Evolutionary conservation across 2,888 invertebrate genomes (phyloP), one percentile per base, ranked within the genome.

Genomic region (Plebejus melissa): DNA sequence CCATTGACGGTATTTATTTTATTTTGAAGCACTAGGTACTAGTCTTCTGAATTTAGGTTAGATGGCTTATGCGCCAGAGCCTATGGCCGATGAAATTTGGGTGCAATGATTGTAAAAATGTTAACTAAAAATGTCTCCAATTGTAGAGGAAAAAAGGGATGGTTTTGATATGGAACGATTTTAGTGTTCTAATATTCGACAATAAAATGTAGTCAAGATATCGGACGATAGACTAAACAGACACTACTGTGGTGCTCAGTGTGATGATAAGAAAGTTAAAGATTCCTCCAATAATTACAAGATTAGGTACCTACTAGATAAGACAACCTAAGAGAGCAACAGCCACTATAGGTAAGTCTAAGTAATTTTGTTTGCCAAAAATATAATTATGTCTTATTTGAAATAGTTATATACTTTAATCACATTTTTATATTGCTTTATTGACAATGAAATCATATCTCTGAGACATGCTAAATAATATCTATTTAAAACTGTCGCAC

Each of bases 281-380:
- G 28, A 46, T 69, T 60, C 71, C 74, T 60, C 74, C 74, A 38
- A 77, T 77, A 38, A 77, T 77, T 76, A 60, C 71, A 75, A 74
- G 28, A 65, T 65, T 58, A 58, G 58, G 58, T 60, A 65, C 32
- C 65, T 32, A 65, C 32, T 65, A 65, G 65, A 65, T 65, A 65
- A 54, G 72, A 50, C 72, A 46, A 72, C 46, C 50, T 32, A 50
- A 54, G 28, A 28, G 28, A 54, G 50, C 72, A 72, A 50, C 50
- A 11, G 28, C 16, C 50, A 5, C 4, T 50, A 32, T 13, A 13
- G 9, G 22, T 71, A 71, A 54, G 46, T 72, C 46, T 72, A 41
- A 71, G 22, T 72, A 41, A 70, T 72, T 54, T 72, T 46, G 65
- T 50, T 50, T 72, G 72, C 72, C 72, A 72, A 72, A 72, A 72